Base-by-base conservation (phyloP, 2,113 vertebrate genomes). In the Telmatochromis sp. region DNA sequence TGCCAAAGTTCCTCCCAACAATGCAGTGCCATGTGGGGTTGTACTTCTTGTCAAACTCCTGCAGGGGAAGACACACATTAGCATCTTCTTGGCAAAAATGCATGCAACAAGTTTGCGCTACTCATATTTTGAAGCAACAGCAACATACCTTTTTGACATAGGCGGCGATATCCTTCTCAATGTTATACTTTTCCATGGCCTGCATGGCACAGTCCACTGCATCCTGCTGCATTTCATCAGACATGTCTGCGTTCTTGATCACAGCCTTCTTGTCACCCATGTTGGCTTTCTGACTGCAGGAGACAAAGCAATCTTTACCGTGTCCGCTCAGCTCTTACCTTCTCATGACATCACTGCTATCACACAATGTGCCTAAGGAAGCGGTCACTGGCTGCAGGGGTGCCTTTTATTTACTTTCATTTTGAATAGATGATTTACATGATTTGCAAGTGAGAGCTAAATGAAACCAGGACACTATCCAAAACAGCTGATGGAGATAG, bases 1-100 rank as follows among this genome's bases (percentile, higher is more conserved):
- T 99, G 96, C 98, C 98, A 95, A 99, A 99, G 97, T 99, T 99
- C 95, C 98, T 97, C 95, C 98, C 98, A 93, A 99, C 98, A 60
- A 99, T 99, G 97, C 98, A 99, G 90, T 99, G 98, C 98, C 98
- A 99, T 89, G 98, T 99, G 91, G 98, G 98, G 94, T 99, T 99
- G 95, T 99, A 99, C 96, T 99, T 99, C 97, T 99, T 99, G 97
- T 99, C 98, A 96, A 99, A 99, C 96, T 99, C 98, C 98, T 99
- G 94, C 87, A 26, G 93, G 21, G 4, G 6, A 81, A 13, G 11
- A 82, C 7, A 17, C 7, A 17, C 3, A 37, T 13, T 78, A 73
- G 40, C 8, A 78, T 8, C 6, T n/a, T n/a, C 4, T 31, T 33
- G 73, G 10, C 73, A 33, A 45, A 49, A 49, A 78, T n/a, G 6